Percentiles rank a stretch among this genome's conserved stretches.
These are phyloP conservation scores for Melanotaenia nigrans DNA, from an alignment of 2,797 vertebrate genomes.

Conservation along the genomic window DNA sequence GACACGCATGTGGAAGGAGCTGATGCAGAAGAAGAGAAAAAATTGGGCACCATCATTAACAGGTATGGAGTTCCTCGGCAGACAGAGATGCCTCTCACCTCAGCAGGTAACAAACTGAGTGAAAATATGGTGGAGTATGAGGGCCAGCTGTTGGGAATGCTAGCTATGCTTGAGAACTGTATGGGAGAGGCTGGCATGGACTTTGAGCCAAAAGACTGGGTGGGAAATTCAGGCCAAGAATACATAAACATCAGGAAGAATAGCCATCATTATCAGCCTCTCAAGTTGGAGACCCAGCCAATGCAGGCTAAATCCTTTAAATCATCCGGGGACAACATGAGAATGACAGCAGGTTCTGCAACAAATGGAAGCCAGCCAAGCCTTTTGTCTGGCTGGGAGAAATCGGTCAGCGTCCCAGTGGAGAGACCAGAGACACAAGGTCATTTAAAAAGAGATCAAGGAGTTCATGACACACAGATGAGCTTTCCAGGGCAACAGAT, in stretches of 20 bases:
- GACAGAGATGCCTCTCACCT: constrained; percentile 69
- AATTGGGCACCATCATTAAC: constrained; percentile 4
- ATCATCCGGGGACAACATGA: constrained; percentile 12
- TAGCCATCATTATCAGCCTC: neutral
- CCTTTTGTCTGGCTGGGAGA: constrained; percentile 21
- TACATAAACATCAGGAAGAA: constrained; percentile 70
- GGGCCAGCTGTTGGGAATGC: constrained; percentile 75
- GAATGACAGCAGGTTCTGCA: constrained; percentile 1
- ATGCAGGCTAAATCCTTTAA: constrained; percentile 20
- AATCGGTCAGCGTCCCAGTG: constrained; percentile 75
- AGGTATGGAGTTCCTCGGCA: constrained; percentile 3
- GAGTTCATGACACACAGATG: constrained; percentile 69
- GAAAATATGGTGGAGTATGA: constrained; percentile 76
- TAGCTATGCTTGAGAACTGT: constrained; percentile 85
- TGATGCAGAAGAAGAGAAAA: constrained; percentile 24
- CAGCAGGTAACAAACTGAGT: constrained; percentile 81
- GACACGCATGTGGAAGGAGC: constrained; percentile 62
- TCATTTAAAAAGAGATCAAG: constrained; percentile 33
- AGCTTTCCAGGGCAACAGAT: constrained; percentile 69
- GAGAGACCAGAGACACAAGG: constrained; percentile 77
- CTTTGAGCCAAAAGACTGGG: constrained; percentile 83
- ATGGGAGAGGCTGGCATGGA: constrained; percentile 74
- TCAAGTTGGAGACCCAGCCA: constrained; percentile 18
- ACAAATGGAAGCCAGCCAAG: constrained; percentile 18
- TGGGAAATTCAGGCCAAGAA: constrained; percentile 72